Evolutionary conservation across 2,888 invertebrate species (phyloP), one percentile per base, ranked within the genome.

Genomic region (Acanthoscelides obtectus): DNA sequence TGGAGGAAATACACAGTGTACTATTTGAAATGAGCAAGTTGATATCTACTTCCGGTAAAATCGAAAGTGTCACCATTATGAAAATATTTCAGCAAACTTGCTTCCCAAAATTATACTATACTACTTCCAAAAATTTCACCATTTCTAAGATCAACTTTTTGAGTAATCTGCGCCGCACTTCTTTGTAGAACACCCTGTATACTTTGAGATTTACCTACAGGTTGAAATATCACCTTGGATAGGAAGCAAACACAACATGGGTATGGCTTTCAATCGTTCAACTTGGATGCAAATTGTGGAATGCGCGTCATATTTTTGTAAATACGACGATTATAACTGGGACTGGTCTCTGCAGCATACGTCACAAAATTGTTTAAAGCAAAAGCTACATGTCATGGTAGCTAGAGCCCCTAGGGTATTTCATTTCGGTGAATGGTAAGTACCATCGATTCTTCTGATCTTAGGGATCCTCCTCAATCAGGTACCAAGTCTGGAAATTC

Each of bases 291-390:
- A 91, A 77, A 91, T 99, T 66, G 90, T 93, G 81, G 89, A 89
- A 25, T 94, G 97, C 82, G 91, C 94, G 6, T 88, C 92, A 25
- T 91, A 93, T 82, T 99, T 99, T 85, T 99, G 99, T 86, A 91
- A 92, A 0, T 98, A 96, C 86, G 99, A 99, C 83, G 99, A 99
- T 83, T 99, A 99, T 86, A 99, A 99, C 84, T 99, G 99, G 99
- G 99, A 99, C 82, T 99, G 99, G 94, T 97, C 98, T 0, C 86
- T 99, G 76, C 92, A 97, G 76, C 94, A 96, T 83, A 89, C 97
- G 70, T 95, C 96, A 0, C 95, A 96, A 85, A 93, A 94, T 79
- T 92, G 94, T 81, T 88, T 94, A 73, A 88, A 89, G 0, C 87
- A 88, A 72, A 94, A 94, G 79, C 89, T 98, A 75, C 92, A 93